Evolutionary conservation across 1,140 invertebrate species (phyloP), one percentile per base, ranked within the genome.

Genomic region (Melitaea cinxia): DNA sequence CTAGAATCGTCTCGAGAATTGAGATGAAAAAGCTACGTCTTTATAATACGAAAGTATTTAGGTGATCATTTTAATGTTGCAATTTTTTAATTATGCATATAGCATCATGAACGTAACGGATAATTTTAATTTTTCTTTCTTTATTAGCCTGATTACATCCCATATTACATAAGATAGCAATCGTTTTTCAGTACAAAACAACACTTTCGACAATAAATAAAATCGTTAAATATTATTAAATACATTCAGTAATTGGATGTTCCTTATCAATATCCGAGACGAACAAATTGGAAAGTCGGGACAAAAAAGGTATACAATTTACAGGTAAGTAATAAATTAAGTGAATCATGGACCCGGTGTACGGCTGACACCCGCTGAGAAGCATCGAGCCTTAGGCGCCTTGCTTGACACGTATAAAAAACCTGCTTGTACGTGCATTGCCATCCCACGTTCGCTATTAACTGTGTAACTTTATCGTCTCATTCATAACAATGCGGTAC

Each of bases 361-460:
- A 19, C 15, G 67, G 42, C 52, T 58, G 77, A 68, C 69, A 64
- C 84, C 84, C 75, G 83, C 83, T 81, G 85, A 21, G 83, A 73
- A 60, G 73, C 71, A 75, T 64, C 68, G 72, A 49, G 68, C 68
- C 69, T 70, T 62, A 84, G 85, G 83, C 83, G 86, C 85, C 87
- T 83, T 62, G 50, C 53, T 77, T 84, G 83, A 84, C 72, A 80
- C 77, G 80, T 80, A 80, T 75, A 85, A 87, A 80, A 86, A 82
- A 81, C 65, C 57, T 70, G 75, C 71, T 70, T 72, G 69, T 76
- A 79, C 68, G 70, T 69, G 68, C 73, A 64, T 71, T 50, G 70
- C 55, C 72, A 70, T 58, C 82, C 83, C 76, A 84, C 86, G 73
- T 76, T 57, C 64, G 66, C 80, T 80, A 87, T 86, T 86, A 85